Conservation (phyloP, 1,140 invertebrate genomes). For the Drosophila navojoa region DNA sequence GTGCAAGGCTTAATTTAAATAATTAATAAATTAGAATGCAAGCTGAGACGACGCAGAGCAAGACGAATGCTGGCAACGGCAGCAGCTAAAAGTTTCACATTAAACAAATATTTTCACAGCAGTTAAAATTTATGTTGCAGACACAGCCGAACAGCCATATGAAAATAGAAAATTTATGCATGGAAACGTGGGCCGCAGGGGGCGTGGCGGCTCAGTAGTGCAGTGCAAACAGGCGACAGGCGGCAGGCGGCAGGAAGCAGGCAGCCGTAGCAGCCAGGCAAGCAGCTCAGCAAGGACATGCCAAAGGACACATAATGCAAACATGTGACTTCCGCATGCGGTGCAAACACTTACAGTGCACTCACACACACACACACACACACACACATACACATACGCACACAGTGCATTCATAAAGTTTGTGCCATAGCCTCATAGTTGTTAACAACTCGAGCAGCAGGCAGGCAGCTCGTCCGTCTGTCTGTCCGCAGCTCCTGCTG, state of each 20-base stretch:
- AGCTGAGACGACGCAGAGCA: slow-evolving; percentile 17
- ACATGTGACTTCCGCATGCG: slow-evolving; percentile 81
- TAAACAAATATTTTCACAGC: slow-evolving; percentile 82
- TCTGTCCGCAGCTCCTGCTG: slow-evolving; percentile 40
- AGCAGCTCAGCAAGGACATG: slow-evolving; percentile 66
- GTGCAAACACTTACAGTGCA: slow-evolving; percentile 72
- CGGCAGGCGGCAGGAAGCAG: slow-evolving; percentile 23
- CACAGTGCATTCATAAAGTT: slow-evolving; percentile 72
- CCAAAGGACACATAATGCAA: slow-evolving; percentile 81
- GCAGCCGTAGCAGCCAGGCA: not conserved
- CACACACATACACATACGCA: slow-evolving; percentile 14
- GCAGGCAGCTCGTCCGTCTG: slow-evolving; percentile 26
- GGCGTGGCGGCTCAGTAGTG: slow-evolving; percentile 34
- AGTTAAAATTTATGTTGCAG: slow-evolving; percentile 75
- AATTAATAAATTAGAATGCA: slow-evolving; percentile 77
- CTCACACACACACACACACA: slow-evolving; percentile 42
- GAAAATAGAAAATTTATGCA: slow-evolving; percentile 69
- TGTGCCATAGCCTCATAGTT: slow-evolving; percentile 74
- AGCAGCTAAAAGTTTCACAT: slow-evolving; percentile 76
- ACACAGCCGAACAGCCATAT: slow-evolving; percentile 26
- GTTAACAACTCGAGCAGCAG: slow-evolving; percentile 75
- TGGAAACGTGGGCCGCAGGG: slow-evolving; percentile 8
- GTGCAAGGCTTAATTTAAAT: slow-evolving; percentile 66
- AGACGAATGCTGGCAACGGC: slow-evolving; percentile 19
- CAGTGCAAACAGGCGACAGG: slow-evolving; percentile 65